phyloP scores from a whole-genome alignment of 2,113 vertebrate species.

The Notechis scutatus region DNA sequence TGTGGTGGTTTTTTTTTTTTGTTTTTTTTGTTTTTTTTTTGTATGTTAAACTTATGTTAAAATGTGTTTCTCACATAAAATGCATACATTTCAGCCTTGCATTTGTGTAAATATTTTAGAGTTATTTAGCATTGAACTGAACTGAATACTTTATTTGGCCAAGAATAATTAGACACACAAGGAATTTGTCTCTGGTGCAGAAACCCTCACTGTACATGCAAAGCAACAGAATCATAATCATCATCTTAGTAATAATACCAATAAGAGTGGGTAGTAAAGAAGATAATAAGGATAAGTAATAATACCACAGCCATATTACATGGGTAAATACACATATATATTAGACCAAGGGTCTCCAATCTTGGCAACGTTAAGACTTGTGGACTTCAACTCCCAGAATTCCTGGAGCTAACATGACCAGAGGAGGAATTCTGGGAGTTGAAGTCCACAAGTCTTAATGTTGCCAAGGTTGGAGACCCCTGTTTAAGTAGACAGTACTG shows the following conservation, averaged over 20 bases:
- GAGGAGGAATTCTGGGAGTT: no score
- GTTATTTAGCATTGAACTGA: not conserved
- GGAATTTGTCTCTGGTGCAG: not conserved
- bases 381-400: no score
- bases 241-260: not conserved
- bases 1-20: not conserved
- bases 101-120: not conserved
- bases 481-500: not conserved
- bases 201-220: not conserved
- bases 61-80: not conserved
- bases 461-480: no score
- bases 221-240: not conserved
- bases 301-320: not conserved
- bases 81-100: not conserved
- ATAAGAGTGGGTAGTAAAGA: not conserved
- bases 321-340: not conserved
- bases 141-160: no score
- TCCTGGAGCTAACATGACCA: no score
- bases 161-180: not conserved
- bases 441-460: no score
- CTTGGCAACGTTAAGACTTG: no score
- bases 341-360: no score
- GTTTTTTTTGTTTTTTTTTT: no score
- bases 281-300: not conserved
- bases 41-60: not conserved